Evolutionary conservation across 1,140 invertebrate genomes (phyloP).

Genomic region (Dufourea novaeangliae): DNA sequence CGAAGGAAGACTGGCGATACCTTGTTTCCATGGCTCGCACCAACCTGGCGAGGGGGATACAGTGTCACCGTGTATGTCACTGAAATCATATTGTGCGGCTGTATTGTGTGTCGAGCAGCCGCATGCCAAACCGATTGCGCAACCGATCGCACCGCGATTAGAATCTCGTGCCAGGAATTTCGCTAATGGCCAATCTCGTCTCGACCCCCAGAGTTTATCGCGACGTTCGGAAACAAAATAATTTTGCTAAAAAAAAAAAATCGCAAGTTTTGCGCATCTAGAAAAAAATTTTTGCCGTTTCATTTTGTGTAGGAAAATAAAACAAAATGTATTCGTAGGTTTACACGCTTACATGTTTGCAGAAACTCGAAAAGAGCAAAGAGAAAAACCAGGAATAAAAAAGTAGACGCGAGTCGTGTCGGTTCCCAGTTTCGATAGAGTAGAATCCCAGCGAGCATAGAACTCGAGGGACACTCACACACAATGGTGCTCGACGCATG

Average conservation of each 20-base stretch:
- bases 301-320: too few species aligned
- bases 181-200: neutral
- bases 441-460: conserved; percentile 20
- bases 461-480: conserved; percentile 10
- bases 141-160: conserved; percentile 7
- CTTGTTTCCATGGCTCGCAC: neutral
- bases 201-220: too few species aligned
- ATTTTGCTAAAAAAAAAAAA: too few species aligned
- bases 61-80: conserved; percentile 34
- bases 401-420: neutral
- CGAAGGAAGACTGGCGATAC: conserved; percentile 7
- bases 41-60: neutral
- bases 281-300: too few species aligned
- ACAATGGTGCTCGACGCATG: conserved; percentile 64
- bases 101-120: conserved; percentile 11
- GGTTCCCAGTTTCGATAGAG: conserved; percentile 16
- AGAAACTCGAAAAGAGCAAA: conserved; percentile 20
- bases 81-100: conserved; percentile 38
- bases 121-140: conserved; percentile 32
- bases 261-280: too few species aligned
- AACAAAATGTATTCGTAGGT: too few species aligned
- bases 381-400: neutral
- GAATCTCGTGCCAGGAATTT: neutral
- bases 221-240: too few species aligned
- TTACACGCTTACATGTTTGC: too few species aligned